Percentiles rank a stretch among this genome's conserved stretches.
Conservation (phyloP, 2,797 vertebrate genomes). For the Acanthopagrus latus region DNA sequence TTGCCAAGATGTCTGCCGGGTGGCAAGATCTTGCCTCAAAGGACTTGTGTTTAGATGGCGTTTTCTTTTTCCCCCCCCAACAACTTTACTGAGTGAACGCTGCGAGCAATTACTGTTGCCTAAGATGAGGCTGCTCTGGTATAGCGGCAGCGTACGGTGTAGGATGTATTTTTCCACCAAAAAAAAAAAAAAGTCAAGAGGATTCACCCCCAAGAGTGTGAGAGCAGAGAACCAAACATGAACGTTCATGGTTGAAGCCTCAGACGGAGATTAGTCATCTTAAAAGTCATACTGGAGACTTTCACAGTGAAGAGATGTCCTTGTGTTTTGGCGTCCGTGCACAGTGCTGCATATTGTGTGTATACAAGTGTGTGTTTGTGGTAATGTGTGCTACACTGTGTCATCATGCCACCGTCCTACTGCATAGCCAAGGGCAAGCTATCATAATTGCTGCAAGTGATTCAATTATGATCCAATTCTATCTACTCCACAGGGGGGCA, state of each 20-base stretch:
- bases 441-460: conserved; percentile 76
- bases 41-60: no score
- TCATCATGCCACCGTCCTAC: conserved; percentile 52
- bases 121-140: no score
- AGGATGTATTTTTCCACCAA: no score
- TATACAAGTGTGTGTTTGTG: conserved; percentile 15
- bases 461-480: conserved; percentile 81
- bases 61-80: no score
- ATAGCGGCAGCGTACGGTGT: no score
- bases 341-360: conserved; percentile 7
- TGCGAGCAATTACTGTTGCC: no score
- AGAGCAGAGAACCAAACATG: neutral
- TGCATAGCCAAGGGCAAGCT: conserved; percentile 71
- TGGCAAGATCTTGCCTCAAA: no score
- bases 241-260: conserved; percentile 4
- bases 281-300: conserved; percentile 9
- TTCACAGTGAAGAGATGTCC: conserved; percentile 10
- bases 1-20: no score
- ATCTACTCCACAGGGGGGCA: conserved; percentile 70
- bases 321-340: conserved; percentile 3
- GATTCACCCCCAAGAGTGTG: neutral
- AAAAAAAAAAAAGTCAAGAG: neutral
- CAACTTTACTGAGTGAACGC: no score
- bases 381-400: conserved; percentile 35
- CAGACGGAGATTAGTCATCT: conserved; percentile 20